Evolutionary conservation across 2,888 invertebrate species (phyloP), one percentile per base, ranked within the genome.

Genomic region (Euphydryas editha): DNA sequence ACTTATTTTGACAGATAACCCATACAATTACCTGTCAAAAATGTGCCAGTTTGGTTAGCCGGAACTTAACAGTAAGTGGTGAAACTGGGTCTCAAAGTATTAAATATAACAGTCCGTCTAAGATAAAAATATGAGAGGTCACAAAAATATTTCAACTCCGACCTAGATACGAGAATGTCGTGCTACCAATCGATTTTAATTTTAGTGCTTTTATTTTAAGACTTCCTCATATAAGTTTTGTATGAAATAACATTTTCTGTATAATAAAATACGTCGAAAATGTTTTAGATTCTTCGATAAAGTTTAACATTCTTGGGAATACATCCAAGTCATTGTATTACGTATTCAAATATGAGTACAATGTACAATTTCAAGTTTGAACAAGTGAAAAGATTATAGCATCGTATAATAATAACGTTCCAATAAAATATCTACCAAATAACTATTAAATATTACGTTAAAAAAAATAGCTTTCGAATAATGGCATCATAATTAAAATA

Each of bases 111-210:
- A 51, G 21, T 69, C 54, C 66, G 55, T 62, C 42, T 60, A 63
- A 68, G 72, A 71, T 63, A 67, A 75, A 79, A 80, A 78, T 81
- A 78, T 79, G 72, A 74, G 75, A 75, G 75, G 73, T 76, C 68
- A 76, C 68, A 63, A 65, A 81, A 79, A 84, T 84, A 86, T 83
- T 81, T 83, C 77, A 69, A 70, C 71, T 60, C 13, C 79, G 88
- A 87, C 88, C 88, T 78, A 86, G 73, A 83, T 89, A 71, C 75
- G 46, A 72, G 75, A 78, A 78, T 77, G 78, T 67, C 75, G 70
- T 68, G 66, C 60, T 59, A 54, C 60, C 71, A 80, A 86, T 87
- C 78, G 85, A 87, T 87, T 77, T 76, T 68, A 72, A 75, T 76
- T 73, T 75, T 70, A 76, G 72, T 64, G 61, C 72, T 68, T 73